A percentile compares a stretch with the other conserved stretches of the same genome.
Evolutionary conservation across 2,113 vertebrate genomes (phyloP).

Genomic region (Erpornis zantholeuca): DNA sequence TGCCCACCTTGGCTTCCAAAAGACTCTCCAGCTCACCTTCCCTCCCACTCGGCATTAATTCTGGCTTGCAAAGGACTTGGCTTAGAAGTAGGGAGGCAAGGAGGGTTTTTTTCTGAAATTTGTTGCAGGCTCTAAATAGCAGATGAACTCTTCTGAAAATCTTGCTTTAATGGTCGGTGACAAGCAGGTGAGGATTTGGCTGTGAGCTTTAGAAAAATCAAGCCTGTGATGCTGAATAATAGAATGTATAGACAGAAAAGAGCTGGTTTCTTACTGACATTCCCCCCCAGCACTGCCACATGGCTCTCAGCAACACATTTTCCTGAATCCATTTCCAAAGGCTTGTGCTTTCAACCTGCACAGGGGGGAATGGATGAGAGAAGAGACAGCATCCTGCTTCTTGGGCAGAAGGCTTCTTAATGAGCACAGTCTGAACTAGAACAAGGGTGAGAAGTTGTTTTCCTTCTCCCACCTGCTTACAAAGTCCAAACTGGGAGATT

Average conservation of each 20-base stretch:
- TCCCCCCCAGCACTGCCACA: background rate
- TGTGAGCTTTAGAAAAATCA: slow-evolving; percentile 32
- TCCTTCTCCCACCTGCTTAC: background rate
- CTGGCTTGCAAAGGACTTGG: background rate
- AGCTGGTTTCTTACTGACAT: background rate
- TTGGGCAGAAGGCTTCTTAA: background rate
- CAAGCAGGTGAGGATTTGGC: background rate
- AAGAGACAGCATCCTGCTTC: background rate
- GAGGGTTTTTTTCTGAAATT: background rate
- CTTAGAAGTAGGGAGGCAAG: background rate
- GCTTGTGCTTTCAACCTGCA: background rate
- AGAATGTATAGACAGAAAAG: background rate
- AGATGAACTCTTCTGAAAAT: background rate
- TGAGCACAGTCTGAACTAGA: background rate
- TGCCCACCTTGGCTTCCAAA: background rate
- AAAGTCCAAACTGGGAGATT: background rate
- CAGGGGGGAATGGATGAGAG: background rate
- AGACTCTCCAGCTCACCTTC: background rate
- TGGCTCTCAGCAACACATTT: background rate
- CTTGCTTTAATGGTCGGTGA: background rate
- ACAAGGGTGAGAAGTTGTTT: background rate
- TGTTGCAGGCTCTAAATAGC: background rate
- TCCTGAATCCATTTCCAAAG: background rate
- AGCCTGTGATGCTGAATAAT: background rate
- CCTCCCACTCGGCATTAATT: background rate